These are phyloP conservation scores for Hirtodrosophila trivittata DNA, from an alignment of 2,888 invertebrate genomes.

Conservation along the genomic window DNA sequence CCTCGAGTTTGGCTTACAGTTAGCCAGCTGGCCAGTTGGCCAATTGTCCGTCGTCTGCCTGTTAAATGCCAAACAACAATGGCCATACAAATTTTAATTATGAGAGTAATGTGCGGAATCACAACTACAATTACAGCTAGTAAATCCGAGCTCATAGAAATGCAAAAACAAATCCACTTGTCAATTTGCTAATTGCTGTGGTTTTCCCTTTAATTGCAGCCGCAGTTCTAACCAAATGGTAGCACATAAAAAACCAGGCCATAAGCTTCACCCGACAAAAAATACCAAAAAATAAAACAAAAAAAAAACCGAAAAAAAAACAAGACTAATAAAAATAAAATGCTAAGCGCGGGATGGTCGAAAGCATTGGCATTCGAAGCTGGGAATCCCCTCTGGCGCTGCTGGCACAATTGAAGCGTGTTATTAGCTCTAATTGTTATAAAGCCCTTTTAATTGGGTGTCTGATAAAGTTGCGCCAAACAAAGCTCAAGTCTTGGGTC, in stretches of 20 bases:
- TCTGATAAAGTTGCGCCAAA: constrained; percentile 71
- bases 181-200: constrained; percentile 77
- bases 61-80: constrained; percentile 52
- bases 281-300: constrained; percentile 11
- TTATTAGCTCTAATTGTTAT: constrained; percentile 77
- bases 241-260: constrained; percentile 52
- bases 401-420: constrained; percentile 75
- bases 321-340: constrained; percentile 62
- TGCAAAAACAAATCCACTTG: constrained; percentile 70
- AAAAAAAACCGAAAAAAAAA: constrained; percentile 14
- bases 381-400: constrained; percentile 46
- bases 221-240: constrained; percentile 55
- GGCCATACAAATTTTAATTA: constrained; percentile 63
- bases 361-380: constrained; percentile 7
- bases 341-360: constrained; percentile 21
- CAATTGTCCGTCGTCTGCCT: constrained; percentile 7
- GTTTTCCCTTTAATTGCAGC: constrained; percentile 70
- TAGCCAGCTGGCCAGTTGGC: constrained; percentile 2
- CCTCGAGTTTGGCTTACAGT: constrained; percentile 29
- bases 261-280: constrained; percentile 38
- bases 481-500: constrained; percentile 45
- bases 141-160: constrained; percentile 37
- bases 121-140: constrained; percentile 26
- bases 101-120: constrained; percentile 45
- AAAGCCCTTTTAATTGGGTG: constrained; percentile 77